phyloP scores from a whole-genome alignment of 2,113 vertebrate species.

The Ictidomys tridecemlineatus region DNA sequence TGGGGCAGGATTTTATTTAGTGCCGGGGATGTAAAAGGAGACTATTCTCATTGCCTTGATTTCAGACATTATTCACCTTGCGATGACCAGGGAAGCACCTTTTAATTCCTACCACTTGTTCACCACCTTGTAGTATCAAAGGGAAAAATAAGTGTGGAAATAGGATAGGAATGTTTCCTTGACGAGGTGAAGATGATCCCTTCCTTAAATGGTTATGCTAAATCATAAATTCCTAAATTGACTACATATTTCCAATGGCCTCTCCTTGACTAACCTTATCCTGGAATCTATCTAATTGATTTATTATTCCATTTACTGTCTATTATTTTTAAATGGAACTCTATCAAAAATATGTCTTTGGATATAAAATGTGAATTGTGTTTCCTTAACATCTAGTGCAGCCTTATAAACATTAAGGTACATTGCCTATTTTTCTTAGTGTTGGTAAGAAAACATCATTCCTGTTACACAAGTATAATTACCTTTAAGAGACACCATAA shows the following conservation, averaged over 20 bases:
- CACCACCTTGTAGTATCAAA: background rate
- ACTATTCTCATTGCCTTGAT: background rate
- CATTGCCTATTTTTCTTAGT: background rate
- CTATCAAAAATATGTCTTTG: background rate
- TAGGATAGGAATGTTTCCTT: background rate
- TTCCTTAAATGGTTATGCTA: background rate
- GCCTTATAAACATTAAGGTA: background rate
- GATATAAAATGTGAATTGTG: background rate
- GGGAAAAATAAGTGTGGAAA: background rate
- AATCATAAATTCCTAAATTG: background rate
- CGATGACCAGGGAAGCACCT: background rate
- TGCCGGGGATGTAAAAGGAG: background rate
- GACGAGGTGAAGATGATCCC: background rate
- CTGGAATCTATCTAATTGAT: background rate
- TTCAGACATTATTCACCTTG: background rate
- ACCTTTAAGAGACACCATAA: conserved; percentile 15
- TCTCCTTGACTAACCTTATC: background rate
- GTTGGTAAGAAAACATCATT: background rate
- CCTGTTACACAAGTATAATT: background rate
- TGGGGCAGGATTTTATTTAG: background rate
- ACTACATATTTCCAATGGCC: background rate
- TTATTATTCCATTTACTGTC: conserved; percentile 14
- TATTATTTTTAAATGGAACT: conserved; percentile 5
- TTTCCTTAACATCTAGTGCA: background rate
- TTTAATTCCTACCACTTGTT: background rate